Conservation (phyloP, 2,888 invertebrate genomes). For the Malachius bipustulatus region DNA sequence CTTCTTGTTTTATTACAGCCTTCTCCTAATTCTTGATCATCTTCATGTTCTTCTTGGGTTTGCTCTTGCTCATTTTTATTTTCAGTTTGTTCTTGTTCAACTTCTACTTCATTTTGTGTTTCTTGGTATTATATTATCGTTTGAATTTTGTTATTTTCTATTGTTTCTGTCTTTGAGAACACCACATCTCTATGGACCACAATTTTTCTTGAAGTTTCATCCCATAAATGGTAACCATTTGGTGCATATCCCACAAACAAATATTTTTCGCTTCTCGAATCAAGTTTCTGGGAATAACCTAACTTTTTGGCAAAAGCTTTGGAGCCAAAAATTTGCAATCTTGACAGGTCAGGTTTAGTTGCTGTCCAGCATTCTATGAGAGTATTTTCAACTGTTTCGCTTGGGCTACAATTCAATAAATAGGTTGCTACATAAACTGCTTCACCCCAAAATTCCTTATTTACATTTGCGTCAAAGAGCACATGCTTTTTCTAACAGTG, state of each 20-base stretch:
- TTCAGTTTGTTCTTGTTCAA: no score
- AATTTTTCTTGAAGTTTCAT: slow-evolving; percentile 16
- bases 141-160: no score
- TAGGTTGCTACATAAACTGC: not conserved
- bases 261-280: slow-evolving; percentile 16
- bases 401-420: not conserved
- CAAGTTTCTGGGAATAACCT: slow-evolving; percentile 17
- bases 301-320: slow-evolving; percentile 17
- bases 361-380: slow-evolving; percentile 20
- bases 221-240: slow-evolving; percentile 20
- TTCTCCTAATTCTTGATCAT: slow-evolving; percentile 5
- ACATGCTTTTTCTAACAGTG: no score
- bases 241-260: slow-evolving; percentile 18
- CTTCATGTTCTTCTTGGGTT: not conserved
- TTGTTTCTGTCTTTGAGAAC: no score
- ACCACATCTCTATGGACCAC: slow-evolving; percentile 10
- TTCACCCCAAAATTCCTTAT: slow-evolving; percentile 7
- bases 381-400: slow-evolving; percentile 13
- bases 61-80: slow-evolving; percentile 4
- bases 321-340: slow-evolving; percentile 21
- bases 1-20: slow-evolving; percentile 4
- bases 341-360: slow-evolving; percentile 20
- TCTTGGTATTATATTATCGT: no score
- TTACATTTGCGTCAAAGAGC: no score
- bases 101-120: no score